Evolutionary conservation across 2,113 vertebrate species (phyloP).

Genomic region (Forbesichthys papilliferus): DNA sequence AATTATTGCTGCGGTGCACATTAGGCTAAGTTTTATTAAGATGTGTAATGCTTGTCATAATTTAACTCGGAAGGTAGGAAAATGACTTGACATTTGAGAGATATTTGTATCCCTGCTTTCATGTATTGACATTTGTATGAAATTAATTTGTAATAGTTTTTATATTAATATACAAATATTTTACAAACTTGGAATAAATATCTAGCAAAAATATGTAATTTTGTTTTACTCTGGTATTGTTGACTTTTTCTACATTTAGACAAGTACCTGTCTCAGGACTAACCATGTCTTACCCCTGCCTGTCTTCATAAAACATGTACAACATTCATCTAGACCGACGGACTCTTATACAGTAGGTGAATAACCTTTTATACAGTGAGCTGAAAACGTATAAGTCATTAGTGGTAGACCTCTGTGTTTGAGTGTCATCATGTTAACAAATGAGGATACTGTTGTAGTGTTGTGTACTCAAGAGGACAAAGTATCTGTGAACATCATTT

Average conservation of each 20-base stretch:
- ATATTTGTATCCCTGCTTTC: too few species aligned
- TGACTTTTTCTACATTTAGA: too few species aligned
- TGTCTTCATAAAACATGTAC: background rate
- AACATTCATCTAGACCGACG: constrained; percentile 12
- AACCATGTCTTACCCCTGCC: too few species aligned
- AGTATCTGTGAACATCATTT: constrained; percentile 37
- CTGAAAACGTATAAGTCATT: constrained; percentile 22
- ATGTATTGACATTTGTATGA: too few species aligned
- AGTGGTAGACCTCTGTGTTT: constrained; percentile 21
- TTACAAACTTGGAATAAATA: background rate
- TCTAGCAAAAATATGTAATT: background rate
- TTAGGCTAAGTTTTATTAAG: constrained; percentile 26
- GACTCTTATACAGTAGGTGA: background rate
- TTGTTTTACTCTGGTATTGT: too few species aligned
- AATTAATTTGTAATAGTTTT: too few species aligned
- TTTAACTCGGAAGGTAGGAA: too few species aligned
- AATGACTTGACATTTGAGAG: too few species aligned
- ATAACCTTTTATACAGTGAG: constrained; percentile 15
- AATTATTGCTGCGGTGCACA: constrained; percentile 44
- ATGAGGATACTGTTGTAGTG: constrained; percentile 24
- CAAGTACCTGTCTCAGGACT: too few species aligned
- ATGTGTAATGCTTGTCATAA: too few species aligned
- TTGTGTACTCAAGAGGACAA: constrained; percentile 29
- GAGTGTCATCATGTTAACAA: constrained; percentile 45
- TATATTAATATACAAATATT: background rate